Evolutionary conservation across 2,888 invertebrate species (phyloP).

Genomic region (Eumerus sabulonum): DNA sequence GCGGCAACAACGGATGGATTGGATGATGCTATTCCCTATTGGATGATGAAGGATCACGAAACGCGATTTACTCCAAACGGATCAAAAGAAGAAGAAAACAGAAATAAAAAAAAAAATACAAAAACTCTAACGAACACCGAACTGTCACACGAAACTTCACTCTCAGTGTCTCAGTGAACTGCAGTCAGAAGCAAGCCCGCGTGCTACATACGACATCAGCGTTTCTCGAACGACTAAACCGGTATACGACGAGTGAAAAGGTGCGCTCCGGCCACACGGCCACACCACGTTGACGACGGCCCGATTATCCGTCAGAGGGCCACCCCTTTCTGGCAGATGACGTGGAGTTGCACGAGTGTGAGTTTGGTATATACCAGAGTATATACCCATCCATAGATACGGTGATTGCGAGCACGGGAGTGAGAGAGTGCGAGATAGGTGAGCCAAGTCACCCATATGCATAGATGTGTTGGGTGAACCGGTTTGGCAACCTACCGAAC

Average conservation of each 20-base stretch:
- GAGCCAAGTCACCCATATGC: slow-evolving; percentile 38
- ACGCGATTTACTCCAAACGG: no score
- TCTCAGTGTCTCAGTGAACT: slow-evolving; percentile 47
- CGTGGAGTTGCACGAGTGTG: slow-evolving; percentile 32
- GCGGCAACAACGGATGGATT: slow-evolving; percentile 45
- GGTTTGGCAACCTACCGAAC: slow-evolving; percentile 40
- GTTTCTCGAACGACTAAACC: slow-evolving; percentile 79
- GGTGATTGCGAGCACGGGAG: not conserved
- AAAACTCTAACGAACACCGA: slow-evolving; percentile 56
- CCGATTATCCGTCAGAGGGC: slow-evolving; percentile 42
- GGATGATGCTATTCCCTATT: slow-evolving; percentile 32
- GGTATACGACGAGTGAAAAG: slow-evolving; percentile 68
- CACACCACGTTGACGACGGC: slow-evolving; percentile 52
- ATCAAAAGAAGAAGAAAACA: no score
- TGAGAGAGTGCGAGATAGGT: slow-evolving; percentile 41
- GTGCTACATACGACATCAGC: slow-evolving; percentile 71
- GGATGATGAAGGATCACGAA: not conserved
- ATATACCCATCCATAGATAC: not conserved
- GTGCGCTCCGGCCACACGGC: slow-evolving; percentile 44
- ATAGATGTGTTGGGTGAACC: no score
- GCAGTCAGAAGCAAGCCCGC: slow-evolving; percentile 69
- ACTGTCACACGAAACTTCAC: slow-evolving; percentile 61
- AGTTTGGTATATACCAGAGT: slow-evolving; percentile 24
- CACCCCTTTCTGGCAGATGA: slow-evolving; percentile 57
- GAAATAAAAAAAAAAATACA: not conserved